Evolutionary conservation across 2,113 vertebrate genomes (phyloP), one percentile per base, ranked within the genome.

Genomic region (Ophthalmolycus amberensis): DNA sequence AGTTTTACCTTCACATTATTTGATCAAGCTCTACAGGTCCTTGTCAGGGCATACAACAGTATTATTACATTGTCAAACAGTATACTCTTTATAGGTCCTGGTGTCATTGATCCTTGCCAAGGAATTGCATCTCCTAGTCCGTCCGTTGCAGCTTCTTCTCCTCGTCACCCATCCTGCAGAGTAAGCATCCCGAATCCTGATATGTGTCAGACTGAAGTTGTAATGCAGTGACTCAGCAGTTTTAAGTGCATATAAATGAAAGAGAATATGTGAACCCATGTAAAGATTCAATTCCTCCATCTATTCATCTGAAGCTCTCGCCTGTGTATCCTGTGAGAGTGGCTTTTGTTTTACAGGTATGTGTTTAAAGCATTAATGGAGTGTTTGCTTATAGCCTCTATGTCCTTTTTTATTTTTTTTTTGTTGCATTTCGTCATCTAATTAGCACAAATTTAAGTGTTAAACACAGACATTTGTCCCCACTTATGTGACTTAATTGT

Each of bases 21-120:
- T 16, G 6, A 7, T 5, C 15, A 74, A 27, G 18, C 38, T 38
- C 40, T 18, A 38, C 6, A 50, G 29, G 22, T 40, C 8, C 9
- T 16, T 74, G 44, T 14, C 37, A 56, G 34, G 22, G 34, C 38
- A 29, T 50, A 4, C 32, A 74, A 4, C 4, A 3, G 67, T 18
- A 38, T 58, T 56, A 12, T 58, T 67, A 15, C 5, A 56, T 10
- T 20, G 3, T 22, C 44, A 59, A 65, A 64, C 9, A 60, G 25
- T 34, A 44, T n/a, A n/a, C n/a, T n/a, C n/a, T n/a, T n/a, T n/a
- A n/a, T 34, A 46, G 22, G 40, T 34, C 46, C 27, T 15, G 15
- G 75, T 71, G 54, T 60, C 60, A 77, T 73, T 71, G 78, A 86
- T 86, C 42, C 52, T 32, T 74, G 9, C 38, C 37, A 44, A 73